These are phyloP conservation scores for Alca torda DNA, from an alignment of 2,797 vertebrate genomes.

Conservation along the genomic window DNA sequence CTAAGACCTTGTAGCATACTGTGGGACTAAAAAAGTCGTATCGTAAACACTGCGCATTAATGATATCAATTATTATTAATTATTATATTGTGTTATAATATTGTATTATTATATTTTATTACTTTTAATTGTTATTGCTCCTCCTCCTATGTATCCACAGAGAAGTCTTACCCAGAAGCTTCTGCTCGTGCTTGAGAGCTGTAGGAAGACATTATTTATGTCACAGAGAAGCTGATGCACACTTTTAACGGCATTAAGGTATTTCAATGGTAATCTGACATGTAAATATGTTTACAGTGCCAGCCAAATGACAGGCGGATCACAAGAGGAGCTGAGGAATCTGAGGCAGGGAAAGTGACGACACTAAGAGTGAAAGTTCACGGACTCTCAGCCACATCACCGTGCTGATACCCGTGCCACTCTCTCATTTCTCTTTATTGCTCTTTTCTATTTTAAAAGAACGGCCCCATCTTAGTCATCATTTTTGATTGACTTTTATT, in stretches of 20 bases:
- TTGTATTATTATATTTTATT: not conserved
- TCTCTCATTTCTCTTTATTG: not conserved
- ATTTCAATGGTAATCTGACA: constrained; percentile 6
- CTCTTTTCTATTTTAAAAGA: not conserved
- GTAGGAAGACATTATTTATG: not conserved
- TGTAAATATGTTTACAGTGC: not conserved
- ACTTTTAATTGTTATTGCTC: not conserved
- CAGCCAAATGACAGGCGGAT: not conserved
- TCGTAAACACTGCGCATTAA: not conserved
- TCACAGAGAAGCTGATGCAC: not conserved
- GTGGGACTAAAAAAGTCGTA: not conserved
- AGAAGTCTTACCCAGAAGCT: not conserved
- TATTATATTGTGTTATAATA: not conserved
- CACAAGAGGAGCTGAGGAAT: not conserved
- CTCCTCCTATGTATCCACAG: not conserved
- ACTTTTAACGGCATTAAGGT: not conserved
- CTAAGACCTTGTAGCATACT: not conserved
- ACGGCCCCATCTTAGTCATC: not conserved
- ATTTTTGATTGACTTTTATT: not conserved
- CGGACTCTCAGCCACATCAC: not conserved
- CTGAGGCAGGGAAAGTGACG: not conserved
- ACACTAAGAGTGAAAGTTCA: not conserved
- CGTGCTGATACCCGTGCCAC: accelerated
- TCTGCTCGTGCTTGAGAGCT: not conserved
- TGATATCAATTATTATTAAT: not conserved